Percentiles rank a stretch among this genome's conserved stretches.
Evolutionary conservation across 2,113 vertebrate genomes (phyloP).

Genomic region (Mormyrus iriodes): DNA sequence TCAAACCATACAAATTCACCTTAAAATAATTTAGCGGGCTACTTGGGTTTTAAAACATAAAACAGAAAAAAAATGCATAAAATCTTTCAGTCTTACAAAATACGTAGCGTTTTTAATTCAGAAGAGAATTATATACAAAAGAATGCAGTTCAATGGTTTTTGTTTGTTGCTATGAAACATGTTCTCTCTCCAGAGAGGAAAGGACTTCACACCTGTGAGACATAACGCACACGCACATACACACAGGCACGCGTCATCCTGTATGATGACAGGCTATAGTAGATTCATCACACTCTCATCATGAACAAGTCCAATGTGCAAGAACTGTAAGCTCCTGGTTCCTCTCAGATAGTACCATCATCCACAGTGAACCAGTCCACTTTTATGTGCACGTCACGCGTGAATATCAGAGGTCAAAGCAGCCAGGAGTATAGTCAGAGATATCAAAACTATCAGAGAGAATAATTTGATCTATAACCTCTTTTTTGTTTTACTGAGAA

Average conservation of each 20-base stretch:
- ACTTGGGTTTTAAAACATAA: not conserved
- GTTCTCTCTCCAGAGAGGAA: not conserved
- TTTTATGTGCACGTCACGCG: not conserved
- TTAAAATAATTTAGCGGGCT: not conserved
- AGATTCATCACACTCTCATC: not conserved
- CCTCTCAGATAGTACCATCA: not conserved
- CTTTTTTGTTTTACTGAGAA: not conserved
- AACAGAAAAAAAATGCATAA: not conserved
- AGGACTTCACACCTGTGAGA: not conserved
- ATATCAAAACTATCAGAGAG: not conserved
- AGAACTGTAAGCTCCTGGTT: not conserved
- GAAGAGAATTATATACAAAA: not conserved
- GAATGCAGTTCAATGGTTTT: not conserved
- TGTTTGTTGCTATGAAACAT: not conserved
- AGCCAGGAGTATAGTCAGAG: not conserved
- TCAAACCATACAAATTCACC: constrained; percentile 1
- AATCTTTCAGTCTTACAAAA: not conserved
- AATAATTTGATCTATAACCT: not conserved
- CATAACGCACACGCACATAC: not conserved
- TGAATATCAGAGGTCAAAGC: not conserved
- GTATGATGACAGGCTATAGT: not conserved
- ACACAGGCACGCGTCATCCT: not conserved
- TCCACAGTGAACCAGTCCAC: not conserved
- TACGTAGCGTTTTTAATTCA: not conserved
- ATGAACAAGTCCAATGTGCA: not conserved